phyloP scores from a whole-genome alignment of 2,888 invertebrate genomes.

The Theretra japonica region DNA sequence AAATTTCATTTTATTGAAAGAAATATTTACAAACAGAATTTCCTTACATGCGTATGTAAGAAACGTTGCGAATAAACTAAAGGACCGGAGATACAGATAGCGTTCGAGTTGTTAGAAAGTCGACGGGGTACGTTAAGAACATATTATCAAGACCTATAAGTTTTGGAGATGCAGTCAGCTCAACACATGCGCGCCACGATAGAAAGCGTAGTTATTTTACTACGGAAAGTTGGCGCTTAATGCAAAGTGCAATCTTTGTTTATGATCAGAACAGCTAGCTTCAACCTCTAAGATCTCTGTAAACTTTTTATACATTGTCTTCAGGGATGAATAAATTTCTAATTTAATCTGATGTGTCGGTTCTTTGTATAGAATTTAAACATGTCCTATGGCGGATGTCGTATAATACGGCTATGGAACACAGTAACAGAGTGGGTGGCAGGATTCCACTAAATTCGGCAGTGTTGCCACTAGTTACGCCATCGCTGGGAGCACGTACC shows the following conservation, averaged over 20 bases:
- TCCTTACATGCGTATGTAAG: neutral
- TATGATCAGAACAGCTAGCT: neutral
- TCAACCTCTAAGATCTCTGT: neutral
- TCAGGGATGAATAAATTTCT: neutral
- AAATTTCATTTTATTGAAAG: neutral
- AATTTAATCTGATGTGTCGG: neutral
- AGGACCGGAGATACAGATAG: neutral
- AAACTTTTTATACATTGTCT: neutral
- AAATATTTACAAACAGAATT: neutral
- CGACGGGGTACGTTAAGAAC: neutral
- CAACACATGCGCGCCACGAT: neutral
- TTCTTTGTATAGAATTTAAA: neutral
- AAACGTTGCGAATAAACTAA: neutral
- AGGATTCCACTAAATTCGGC: neutral
- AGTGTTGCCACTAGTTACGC: neutral
- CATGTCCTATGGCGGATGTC: neutral
- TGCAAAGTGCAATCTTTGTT: conserved; percentile 2
- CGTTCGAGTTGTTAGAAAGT: neutral
- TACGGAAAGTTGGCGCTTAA: conserved; percentile 5
- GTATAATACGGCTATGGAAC: neutral
- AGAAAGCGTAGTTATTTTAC: conserved; percentile 3
- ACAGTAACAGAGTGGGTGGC: neutral
- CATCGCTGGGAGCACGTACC: neutral
- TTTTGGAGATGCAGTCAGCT: neutral
- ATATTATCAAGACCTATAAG: neutral